Base-by-base conservation (phyloP, 2,113 vertebrate genomes). In the Pterocles burchelli region DNA sequence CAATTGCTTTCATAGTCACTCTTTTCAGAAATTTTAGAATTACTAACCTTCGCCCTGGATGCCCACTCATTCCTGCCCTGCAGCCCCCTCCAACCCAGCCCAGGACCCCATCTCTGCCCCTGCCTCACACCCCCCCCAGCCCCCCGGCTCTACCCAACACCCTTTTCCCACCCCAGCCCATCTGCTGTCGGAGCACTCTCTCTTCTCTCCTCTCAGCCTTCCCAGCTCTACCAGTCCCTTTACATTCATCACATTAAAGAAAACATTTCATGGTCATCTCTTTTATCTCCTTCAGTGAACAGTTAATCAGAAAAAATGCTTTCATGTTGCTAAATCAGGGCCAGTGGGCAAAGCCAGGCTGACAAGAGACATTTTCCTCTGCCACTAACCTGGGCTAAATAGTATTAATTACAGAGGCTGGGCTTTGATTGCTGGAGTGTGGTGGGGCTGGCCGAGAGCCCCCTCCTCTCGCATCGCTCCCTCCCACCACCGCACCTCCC, bases 221-320 rank as follows among this genome's bases (percentile, higher is more conserved):
- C 54, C 75, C 90, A 87, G 84, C 77, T 95, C 85, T 95, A 90
- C 87, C 93, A 97, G 90, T 97, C 97, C 96, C 93, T 97, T 97
- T 97, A 89, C 93, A 97, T 97, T 96, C 94, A 97, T 97, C 95
- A 94, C 97, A 97, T 97, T 97, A 97, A 97, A 97, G 94, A 95
- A 96, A 97, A 96, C 94, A 94, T 96, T 97, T 97, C 95, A 97
- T 96, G 96, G 96, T 85, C 96, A 91, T 97, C 96, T 94, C 97
- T 97, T 97, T 97, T 97, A 97, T 97, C 97, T 97, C 95, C 97
- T 97, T 97, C 97, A 97, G 67, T 97, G 97, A 97, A 70, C 95
- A 96, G 95, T 97, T 97, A 97, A 97, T 97, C 97, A 95, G 97
- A 91, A 97, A 97, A 97, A 97, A 97, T 97, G 97, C 97, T 97